Base-by-base conservation (phyloP, 2,888 invertebrate species). In the Terebella lapidaria region DNA sequence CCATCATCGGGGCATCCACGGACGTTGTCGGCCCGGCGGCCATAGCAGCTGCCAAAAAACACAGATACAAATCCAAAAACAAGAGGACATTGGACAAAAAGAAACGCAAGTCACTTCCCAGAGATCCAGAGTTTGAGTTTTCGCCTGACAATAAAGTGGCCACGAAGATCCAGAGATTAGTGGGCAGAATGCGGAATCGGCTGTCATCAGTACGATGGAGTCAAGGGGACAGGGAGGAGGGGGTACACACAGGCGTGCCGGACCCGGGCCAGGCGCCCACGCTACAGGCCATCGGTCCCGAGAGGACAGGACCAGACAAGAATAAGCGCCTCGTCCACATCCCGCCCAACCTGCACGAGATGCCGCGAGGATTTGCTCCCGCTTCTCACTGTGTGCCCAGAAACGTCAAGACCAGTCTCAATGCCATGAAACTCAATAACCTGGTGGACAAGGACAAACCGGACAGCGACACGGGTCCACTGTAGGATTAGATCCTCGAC, bases 361-460 rank as follows among this genome's bases (percentile, higher is more conserved):
- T 49, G 27, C 65, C 67, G 3, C 56, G 63, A 18, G 67, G 67
- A 2, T 67, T 56, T 42, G 67, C 67, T 10, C 67, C 67, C 10
- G 67, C 67, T 2, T 65, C 65, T 3, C 65, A 63, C 45, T 42
- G 42, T 22, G 54, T 56, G 18, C 67, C 67, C 0, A 30, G 56
- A 4, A 27, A 27, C 26, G 60, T 67, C 20, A 63, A 56, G 53
- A 58, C 30, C 30, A 63, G n/a, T n/a, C n/a, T n/a, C n/a, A n/a
- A n/a, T n/a, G n/a, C n/a, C n/a, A n/a, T n/a, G n/a, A n/a, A n/a
- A n/a, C n/a, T n/a, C n/a, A n/a, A n/a, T n/a, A n/a, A n/a, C n/a
- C n/a, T n/a, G n/a, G n/a, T n/a, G n/a, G n/a, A n/a, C n/a, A n/a
- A n/a, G n/a, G n/a, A n/a, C n/a, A n/a, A n/a, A n/a, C n/a, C n/a